These are phyloP conservation scores for Aldabrachelys gigantea DNA, from an alignment of 2,113 vertebrate genomes.

Conservation along the genomic window DNA sequence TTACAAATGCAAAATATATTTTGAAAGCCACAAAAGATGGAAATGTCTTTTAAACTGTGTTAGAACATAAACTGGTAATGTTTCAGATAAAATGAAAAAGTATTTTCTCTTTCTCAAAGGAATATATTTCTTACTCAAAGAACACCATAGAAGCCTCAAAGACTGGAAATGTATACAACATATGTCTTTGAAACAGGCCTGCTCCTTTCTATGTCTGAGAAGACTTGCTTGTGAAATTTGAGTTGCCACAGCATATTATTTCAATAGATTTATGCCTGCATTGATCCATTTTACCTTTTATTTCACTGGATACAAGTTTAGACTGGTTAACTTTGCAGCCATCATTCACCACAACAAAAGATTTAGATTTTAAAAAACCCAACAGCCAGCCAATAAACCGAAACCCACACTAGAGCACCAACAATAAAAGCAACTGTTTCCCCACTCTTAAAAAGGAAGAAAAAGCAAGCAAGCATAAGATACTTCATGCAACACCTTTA, in stretches of 20 bases:
- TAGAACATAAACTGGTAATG: background rate
- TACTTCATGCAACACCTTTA: background rate
- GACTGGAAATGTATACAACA: background rate
- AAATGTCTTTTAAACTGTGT: background rate
- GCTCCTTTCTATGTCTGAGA: background rate
- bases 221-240: background rate
- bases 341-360: background rate
- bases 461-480: background rate
- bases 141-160: accelerated
- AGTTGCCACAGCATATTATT: background rate
- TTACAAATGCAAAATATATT: background rate
- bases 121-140: background rate
- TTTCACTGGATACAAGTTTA: background rate
- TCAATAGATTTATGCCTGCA: background rate
- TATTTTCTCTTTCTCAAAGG: background rate
- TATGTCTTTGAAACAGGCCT: background rate
- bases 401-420: background rate
- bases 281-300: background rate
- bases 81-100: background rate
- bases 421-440: background rate
- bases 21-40: background rate
- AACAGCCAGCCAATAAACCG: accelerated
- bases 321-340: background rate
- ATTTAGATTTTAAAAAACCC: background rate
- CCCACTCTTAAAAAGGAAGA: background rate